phyloP scores from a whole-genome alignment of 1,140 invertebrate species.

The Cotesia typhae region DNA sequence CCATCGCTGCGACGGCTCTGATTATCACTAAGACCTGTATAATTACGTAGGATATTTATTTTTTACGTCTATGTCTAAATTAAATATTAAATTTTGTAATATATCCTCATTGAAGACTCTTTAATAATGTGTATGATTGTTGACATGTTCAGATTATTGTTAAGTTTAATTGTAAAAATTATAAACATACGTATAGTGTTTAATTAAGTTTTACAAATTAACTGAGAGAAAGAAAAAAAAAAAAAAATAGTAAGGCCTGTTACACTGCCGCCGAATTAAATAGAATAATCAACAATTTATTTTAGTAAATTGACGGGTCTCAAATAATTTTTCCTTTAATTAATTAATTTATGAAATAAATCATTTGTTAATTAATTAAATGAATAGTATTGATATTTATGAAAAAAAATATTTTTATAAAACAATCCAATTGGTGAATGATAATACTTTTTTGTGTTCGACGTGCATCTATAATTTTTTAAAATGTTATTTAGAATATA shows the following conservation, averaged over 20 bases:
- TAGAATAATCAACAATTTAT: background rate
- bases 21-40: slow-evolving; percentile 48
- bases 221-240: background rate
- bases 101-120: slow-evolving; percentile 6
- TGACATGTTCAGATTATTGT: background rate
- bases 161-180: slow-evolving; percentile 6
- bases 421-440: no score
- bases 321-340: background rate
- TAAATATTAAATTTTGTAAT: background rate
- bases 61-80: background rate
- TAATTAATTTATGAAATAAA: background rate
- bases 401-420: no score
- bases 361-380: background rate
- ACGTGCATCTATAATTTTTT: background rate
- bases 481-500: background rate
- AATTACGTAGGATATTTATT: slow-evolving; percentile 41
- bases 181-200: background rate
- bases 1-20: slow-evolving; percentile 42
- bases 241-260: background rate
- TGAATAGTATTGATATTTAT: no score
- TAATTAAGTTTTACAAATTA: no score
- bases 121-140: slow-evolving; percentile 1
- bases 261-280: slow-evolving; percentile 14
- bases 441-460: slow-evolving; percentile 4
- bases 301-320: slow-evolving; percentile 5